Evolutionary conservation across 2,113 vertebrate species (phyloP).

Genomic region (Geothlypis trichas): DNA sequence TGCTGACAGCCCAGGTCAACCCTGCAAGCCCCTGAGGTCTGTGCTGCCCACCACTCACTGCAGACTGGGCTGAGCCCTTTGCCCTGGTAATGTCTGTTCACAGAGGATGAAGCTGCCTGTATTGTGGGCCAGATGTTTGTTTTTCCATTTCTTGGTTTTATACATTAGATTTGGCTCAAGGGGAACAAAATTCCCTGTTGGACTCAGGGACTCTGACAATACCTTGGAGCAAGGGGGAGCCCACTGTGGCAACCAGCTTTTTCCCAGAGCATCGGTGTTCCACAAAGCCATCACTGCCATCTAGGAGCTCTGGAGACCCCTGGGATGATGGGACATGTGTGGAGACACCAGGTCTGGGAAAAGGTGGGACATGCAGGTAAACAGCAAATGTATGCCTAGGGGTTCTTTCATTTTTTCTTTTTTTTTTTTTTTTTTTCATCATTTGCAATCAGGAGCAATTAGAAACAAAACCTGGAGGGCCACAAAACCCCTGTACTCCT

Average conservation of each 20-base stretch:
- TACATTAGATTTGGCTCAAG: neutral
- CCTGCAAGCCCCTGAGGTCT: accelerated
- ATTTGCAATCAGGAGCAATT: neutral
- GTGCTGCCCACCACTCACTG: neutral
- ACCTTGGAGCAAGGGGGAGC: neutral
- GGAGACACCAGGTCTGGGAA: neutral
- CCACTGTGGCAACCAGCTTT: accelerated
- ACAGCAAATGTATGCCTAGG: neutral
- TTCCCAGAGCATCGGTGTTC: neutral
- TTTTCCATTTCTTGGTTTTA: neutral
- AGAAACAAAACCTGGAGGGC: neutral
- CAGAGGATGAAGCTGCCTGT: neutral
- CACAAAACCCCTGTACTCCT: neutral
- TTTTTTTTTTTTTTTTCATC: accelerated
- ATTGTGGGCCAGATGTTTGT: neutral
- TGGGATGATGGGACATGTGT: too few species aligned
- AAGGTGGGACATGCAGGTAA: neutral
- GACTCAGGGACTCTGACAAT: neutral
- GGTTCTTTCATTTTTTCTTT: accelerated
- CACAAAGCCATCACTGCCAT: neutral
- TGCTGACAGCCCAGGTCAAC: neutral
- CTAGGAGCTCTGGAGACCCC: neutral
- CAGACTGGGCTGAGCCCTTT: neutral
- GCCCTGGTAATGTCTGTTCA: neutral
- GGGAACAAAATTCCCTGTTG: neutral